These are phyloP conservation scores for Pseudanteris insignis DNA, from an alignment of 2,888 invertebrate genomes.

Conservation along the genomic window DNA sequence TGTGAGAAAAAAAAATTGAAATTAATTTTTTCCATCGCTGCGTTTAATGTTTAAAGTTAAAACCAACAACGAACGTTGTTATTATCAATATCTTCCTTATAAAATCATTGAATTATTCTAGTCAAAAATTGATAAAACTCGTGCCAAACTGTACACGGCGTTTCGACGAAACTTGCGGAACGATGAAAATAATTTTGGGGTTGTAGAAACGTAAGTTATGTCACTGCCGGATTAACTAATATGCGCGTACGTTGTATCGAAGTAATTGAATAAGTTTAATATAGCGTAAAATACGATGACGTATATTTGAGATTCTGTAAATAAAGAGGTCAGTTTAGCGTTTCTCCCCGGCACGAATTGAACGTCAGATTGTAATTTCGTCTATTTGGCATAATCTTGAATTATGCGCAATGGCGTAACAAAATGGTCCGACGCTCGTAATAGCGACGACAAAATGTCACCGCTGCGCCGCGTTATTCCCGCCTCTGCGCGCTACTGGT, in stretches of 20 bases:
- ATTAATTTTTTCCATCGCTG: too few relatives aligned
- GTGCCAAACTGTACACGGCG: too few relatives aligned
- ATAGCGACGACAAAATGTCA: constrained; percentile 24
- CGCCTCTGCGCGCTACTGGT: constrained; percentile 20
- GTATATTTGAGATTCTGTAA: background rate
- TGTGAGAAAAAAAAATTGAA: too few relatives aligned
- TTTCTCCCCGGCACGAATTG: background rate
- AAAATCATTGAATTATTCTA: too few relatives aligned
- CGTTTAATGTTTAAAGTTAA: constrained; percentile 23
- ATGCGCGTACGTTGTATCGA: too few relatives aligned
- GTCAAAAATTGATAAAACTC: too few relatives aligned
- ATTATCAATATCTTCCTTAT: constrained; percentile 32
- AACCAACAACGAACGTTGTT: constrained; percentile 5
- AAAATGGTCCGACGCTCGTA: constrained; percentile 18
- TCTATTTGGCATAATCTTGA: constrained; percentile 13
- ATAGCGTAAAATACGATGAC: background rate
- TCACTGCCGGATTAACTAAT: too few relatives aligned
- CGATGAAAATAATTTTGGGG: too few relatives aligned
- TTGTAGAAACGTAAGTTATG: too few relatives aligned
- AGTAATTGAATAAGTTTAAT: too few relatives aligned
- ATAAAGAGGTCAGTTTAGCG: background rate
- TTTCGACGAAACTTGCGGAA: too few relatives aligned
- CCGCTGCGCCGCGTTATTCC: constrained; percentile 10
- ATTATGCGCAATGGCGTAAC: constrained; percentile 5
- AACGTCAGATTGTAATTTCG: background rate